These are phyloP conservation scores for Hypotaenidia philippensis DNA, from an alignment of 2,797 vertebrate genomes.

Conservation along the genomic window DNA sequence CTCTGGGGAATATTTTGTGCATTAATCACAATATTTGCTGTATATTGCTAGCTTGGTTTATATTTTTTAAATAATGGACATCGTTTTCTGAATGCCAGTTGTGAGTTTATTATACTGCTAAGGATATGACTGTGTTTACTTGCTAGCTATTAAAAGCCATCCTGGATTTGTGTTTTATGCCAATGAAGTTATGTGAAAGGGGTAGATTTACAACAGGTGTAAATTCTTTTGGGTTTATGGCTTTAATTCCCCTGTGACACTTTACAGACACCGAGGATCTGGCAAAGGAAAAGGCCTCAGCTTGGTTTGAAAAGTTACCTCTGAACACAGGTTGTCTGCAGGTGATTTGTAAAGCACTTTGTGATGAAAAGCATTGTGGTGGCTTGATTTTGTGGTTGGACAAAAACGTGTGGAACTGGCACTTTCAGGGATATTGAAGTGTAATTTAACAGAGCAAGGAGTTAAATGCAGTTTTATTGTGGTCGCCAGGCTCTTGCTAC, in stretches of 20 bases:
- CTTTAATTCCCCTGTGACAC: neutral
- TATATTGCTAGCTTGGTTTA: neutral
- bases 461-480: neutral
- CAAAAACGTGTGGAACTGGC: neutral
- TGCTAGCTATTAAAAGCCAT: slow-evolving; percentile 1
- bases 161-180: neutral
- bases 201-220: neutral
- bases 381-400: neutral
- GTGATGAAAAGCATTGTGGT: neutral
- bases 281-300: neutral
- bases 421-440: neutral
- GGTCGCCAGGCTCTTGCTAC: neutral
- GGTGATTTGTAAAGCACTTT: slow-evolving; percentile 66
- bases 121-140: neutral
- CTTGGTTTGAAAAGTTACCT: neutral
- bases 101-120: neutral
- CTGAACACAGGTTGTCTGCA: neutral
- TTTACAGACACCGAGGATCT: neutral
- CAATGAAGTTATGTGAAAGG: neutral
- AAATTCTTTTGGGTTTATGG: neutral
- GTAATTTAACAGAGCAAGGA: neutral
- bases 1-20: neutral
- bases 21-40: neutral
- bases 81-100: slow-evolving; percentile 5
- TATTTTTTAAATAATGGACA: neutral